Evolutionary conservation across 2,888 invertebrate genomes (phyloP).

Genomic region (Rhingia rostrata): DNA sequence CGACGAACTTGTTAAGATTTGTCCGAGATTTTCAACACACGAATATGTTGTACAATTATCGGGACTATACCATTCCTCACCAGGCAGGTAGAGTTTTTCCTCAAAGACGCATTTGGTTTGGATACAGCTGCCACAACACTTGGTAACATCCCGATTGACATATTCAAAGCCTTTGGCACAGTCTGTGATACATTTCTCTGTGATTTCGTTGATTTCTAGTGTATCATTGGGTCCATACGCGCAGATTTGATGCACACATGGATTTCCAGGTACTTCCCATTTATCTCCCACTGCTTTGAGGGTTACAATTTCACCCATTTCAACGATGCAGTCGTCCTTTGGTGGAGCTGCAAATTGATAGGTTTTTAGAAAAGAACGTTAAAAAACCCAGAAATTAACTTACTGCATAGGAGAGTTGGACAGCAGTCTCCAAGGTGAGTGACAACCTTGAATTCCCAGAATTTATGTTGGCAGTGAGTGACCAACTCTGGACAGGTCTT

Average conservation of each 20-base stretch:
- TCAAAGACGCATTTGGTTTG: slow-evolving; percentile 85
- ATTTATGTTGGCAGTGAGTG: slow-evolving; percentile 83
- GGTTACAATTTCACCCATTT: slow-evolving; percentile 79
- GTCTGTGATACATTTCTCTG: slow-evolving; percentile 78
- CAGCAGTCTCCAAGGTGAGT: slow-evolving; percentile 86
- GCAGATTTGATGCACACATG: slow-evolving; percentile 82
- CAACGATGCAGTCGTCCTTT: slow-evolving; percentile 80
- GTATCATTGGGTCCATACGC: slow-evolving; percentile 79
- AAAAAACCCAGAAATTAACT: slow-evolving; percentile 68
- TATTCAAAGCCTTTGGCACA: slow-evolving; percentile 86
- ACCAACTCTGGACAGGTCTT: slow-evolving; percentile 86
- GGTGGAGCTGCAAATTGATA: slow-evolving; percentile 78
- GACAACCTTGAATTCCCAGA: slow-evolving; percentile 83
- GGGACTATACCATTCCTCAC: slow-evolving; percentile 85
- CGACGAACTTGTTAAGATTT: slow-evolving; percentile 84
- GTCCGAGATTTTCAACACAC: slow-evolving; percentile 83
- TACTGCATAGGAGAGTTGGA: slow-evolving; percentile 87
- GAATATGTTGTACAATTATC: slow-evolving; percentile 87
- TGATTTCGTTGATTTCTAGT: slow-evolving; percentile 77
- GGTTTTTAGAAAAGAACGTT: neutral
- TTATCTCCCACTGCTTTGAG: slow-evolving; percentile 82
- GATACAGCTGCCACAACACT: slow-evolving; percentile 87
- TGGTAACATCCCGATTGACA: slow-evolving; percentile 77
- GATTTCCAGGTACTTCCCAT: slow-evolving; percentile 83
- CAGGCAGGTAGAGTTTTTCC: slow-evolving; percentile 83